Conservation (phyloP, 2,113 vertebrate species). For the Pluvialis apricaria region DNA sequence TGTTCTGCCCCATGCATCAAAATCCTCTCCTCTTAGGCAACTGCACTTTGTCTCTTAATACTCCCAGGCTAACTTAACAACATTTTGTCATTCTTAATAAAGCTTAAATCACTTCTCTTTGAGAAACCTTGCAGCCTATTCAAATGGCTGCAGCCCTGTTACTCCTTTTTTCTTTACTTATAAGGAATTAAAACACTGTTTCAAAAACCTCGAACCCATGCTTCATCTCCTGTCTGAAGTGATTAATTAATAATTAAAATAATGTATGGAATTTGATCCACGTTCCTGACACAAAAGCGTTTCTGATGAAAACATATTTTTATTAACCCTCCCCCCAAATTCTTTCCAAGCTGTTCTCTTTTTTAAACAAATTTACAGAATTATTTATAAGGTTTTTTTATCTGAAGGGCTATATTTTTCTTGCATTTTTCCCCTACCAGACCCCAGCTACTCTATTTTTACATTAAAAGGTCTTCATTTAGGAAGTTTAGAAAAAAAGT, state of each 20-base stretch:
- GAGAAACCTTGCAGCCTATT: neutral
- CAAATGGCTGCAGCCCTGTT: neutral
- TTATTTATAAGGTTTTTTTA: neutral
- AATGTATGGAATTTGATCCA: neutral
- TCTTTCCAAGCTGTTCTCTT: neutral
- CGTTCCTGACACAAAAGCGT: neutral
- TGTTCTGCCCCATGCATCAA: conserved; percentile 20
- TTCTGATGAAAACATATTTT: neutral
- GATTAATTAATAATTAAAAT: conserved; percentile 9
- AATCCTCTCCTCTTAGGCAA: neutral
- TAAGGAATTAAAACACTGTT: neutral
- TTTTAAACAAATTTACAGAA: neutral
- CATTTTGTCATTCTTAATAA: neutral
- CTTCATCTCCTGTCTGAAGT: neutral
- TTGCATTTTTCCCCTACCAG: neutral
- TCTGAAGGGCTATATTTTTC: neutral
- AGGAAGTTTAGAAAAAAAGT: neutral
- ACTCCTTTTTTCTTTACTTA: neutral
- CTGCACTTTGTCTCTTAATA: neutral
- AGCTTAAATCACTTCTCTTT: neutral
- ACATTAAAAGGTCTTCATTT: neutral
- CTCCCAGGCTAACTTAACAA: neutral
- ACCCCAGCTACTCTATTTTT: neutral
- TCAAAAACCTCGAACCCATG: neutral
- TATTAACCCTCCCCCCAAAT: neutral